Evolutionary conservation across 2,113 vertebrate species (phyloP).

Genomic region (Alces alces): DNA sequence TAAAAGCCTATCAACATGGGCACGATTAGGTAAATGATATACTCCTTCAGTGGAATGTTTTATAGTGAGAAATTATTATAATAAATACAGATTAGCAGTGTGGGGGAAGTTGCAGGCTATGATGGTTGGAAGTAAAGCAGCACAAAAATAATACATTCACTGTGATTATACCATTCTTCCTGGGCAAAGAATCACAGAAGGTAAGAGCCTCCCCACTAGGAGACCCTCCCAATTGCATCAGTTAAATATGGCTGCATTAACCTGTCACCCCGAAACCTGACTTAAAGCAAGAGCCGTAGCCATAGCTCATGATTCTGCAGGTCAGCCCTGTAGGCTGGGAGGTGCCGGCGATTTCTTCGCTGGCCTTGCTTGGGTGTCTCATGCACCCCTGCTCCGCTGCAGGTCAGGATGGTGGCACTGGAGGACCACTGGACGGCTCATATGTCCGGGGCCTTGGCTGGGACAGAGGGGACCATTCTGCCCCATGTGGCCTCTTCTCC

Average conservation of each 20-base stretch:
- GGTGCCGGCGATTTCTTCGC: not conserved
- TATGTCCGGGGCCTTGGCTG: too few relatives aligned
- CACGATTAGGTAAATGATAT: not conserved
- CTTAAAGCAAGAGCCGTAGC: not conserved
- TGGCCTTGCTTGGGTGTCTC: not conserved
- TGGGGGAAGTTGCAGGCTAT: not conserved
- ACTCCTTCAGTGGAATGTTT: not conserved
- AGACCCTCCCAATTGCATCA: not conserved
- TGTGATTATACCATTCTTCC: not conserved
- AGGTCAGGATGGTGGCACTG: not conserved
- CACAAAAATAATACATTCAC: not conserved
- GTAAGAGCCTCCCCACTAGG: not conserved
- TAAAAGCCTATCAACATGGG: not conserved
- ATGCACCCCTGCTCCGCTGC: not conserved
- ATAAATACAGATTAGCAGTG: not conserved
- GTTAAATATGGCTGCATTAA: not conserved
- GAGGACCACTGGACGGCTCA: too few relatives aligned
- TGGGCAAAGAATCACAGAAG: not conserved
- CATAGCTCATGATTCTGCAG: not conserved
- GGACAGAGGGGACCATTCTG: accelerated
- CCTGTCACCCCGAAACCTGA: not conserved
- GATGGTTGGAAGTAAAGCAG: not conserved
- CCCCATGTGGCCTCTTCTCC: not conserved
- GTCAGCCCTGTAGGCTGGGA: not conserved
- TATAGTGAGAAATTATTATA: not conserved